Evolutionary conservation across 2,797 vertebrate species (phyloP).

Genomic region (Falco concolor): DNA sequence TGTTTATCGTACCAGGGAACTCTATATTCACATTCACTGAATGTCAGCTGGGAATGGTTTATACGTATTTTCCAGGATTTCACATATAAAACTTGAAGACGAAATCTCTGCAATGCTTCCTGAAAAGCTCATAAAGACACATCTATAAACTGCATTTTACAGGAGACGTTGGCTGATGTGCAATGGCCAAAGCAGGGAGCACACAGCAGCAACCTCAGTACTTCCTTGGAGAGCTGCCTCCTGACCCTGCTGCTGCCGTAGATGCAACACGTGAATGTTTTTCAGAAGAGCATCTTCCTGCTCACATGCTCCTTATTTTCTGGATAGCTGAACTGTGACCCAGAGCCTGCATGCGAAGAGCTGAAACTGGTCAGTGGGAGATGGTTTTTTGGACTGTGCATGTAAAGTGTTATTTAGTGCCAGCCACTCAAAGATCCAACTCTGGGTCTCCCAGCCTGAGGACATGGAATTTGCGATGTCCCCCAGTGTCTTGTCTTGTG

Average conservation of each 20-base stretch:
- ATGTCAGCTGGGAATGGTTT: neutral
- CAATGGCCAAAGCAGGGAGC: neutral
- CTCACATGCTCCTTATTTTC: neutral
- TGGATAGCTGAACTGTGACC: neutral
- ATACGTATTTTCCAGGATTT: neutral
- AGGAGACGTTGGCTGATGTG: neutral
- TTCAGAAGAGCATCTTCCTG: neutral
- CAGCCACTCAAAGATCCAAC: neutral
- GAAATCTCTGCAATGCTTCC: neutral
- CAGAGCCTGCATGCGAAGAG: neutral
- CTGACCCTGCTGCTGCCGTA: neutral
- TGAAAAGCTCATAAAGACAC: neutral
- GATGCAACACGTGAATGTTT: neutral
- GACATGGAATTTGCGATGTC: neutral
- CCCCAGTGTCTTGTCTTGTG: neutral
- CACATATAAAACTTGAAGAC: neutral
- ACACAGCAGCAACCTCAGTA: neutral
- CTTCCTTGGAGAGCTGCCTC: neutral
- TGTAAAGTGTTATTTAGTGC: neutral
- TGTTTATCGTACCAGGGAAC: neutral
- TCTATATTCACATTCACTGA: neutral
- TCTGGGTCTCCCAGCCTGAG: neutral
- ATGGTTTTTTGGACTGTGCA: neutral
- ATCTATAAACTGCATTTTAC: neutral
- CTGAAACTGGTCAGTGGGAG: neutral